These are phyloP conservation scores for Loxodonta africana DNA, from an alignment of 2,113 vertebrate species.

Conservation along the genomic window DNA sequence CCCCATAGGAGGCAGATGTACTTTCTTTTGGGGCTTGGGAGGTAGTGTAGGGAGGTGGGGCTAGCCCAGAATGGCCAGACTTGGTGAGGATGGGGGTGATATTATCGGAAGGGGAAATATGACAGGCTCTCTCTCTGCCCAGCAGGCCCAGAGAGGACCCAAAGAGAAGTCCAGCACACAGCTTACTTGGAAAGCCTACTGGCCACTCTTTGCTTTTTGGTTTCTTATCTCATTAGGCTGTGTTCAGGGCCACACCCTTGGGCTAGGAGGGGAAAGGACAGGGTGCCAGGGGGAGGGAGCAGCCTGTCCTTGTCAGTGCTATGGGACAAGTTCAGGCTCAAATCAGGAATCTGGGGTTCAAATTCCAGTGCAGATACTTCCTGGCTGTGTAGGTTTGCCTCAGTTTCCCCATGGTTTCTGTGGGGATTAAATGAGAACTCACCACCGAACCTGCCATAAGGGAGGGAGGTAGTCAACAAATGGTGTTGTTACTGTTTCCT, in stretches of 20 bases:
- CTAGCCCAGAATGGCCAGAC: not conserved
- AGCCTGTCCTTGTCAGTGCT: not conserved
- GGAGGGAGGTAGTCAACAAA: not conserved
- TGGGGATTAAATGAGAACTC: not conserved
- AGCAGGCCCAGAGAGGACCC: not conserved
- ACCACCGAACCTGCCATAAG: not conserved
- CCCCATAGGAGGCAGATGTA: not conserved
- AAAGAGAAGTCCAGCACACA: not conserved
- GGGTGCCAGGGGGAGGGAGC: not conserved
- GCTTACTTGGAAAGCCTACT: not conserved
- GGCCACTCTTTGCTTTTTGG: not conserved
- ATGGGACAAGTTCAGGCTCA: not conserved
- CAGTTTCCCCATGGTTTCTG: not conserved
- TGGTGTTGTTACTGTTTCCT: fast-evolving
- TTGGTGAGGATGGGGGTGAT: not conserved
- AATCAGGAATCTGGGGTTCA: not conserved
- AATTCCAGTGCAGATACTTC: not conserved
- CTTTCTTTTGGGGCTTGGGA: not conserved
- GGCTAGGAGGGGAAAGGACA: not conserved
- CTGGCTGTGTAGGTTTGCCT: not conserved
- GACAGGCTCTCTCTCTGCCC: not conserved
- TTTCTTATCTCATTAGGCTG: conserved; percentile 6
- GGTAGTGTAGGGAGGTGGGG: not conserved
- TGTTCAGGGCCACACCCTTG: not conserved
- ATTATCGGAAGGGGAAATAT: not conserved